A percentile compares a stretch with the other conserved stretches of the same genome.
phyloP scores from a whole-genome alignment of 2,113 vertebrate genomes.

The Lycaon pictus region DNA sequence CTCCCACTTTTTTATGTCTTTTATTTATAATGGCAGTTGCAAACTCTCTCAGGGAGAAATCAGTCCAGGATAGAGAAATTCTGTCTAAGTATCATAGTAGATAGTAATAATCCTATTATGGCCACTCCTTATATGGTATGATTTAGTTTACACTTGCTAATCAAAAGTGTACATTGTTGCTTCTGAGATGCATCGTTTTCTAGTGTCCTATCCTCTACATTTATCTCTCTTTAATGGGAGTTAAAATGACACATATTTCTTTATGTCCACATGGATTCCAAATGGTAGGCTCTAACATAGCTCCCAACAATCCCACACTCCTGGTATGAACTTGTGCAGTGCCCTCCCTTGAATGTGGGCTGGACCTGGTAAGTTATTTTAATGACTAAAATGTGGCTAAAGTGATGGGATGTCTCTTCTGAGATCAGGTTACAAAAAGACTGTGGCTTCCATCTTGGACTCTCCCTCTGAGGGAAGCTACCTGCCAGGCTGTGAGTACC shows the following conservation, averaged over 20 bases:
- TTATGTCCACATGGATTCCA: neutral
- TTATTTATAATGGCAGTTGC: constrained; percentile 43
- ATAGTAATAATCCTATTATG: neutral
- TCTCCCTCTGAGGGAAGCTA: neutral
- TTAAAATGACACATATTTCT: neutral
- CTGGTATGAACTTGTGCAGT: neutral
- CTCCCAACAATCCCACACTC: neutral
- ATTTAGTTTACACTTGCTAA: constrained; percentile 52
- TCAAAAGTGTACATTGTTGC: constrained; percentile 10
- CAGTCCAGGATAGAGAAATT: constrained; percentile 1
- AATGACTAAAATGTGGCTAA: neutral
- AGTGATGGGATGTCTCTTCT: neutral
- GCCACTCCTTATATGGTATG: neutral
- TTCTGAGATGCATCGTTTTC: neutral
- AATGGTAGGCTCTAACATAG: neutral
- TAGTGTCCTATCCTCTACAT: neutral
- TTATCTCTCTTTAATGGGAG: neutral
- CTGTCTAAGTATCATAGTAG: neutral
- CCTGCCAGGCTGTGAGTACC: neutral
- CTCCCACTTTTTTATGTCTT: constrained; percentile 28
- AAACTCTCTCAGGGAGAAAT: neutral
- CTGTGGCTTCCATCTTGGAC: neutral
- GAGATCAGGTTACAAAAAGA: neutral
- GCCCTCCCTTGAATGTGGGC: neutral
- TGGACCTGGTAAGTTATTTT: neutral